Evolutionary conservation across 2,113 vertebrate species (phyloP).

Genomic region (Acinonyx jubatus): DNA sequence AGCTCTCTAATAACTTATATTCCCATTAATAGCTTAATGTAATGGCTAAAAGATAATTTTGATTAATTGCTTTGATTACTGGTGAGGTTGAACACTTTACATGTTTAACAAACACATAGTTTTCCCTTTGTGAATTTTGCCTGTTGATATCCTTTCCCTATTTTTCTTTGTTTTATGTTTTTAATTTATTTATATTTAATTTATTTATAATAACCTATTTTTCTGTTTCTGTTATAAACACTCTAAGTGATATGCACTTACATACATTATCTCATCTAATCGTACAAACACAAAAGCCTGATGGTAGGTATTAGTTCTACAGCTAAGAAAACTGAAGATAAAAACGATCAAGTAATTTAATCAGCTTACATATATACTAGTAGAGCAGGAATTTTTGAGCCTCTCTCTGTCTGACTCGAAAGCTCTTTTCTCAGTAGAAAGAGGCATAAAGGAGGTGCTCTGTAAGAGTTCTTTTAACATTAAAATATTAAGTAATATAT

Average conservation of each 20-base stretch:
- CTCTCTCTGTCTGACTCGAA: neutral
- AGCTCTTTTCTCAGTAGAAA: neutral
- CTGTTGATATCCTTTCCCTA: neutral
- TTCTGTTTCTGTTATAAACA: neutral
- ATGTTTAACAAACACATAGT: neutral
- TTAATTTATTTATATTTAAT: neutral
- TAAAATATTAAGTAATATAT: neutral
- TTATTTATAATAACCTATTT: neutral
- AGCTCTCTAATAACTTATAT: neutral
- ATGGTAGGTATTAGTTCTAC: neutral
- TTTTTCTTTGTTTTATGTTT: neutral
- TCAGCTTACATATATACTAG: neutral
- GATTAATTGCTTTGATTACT: neutral
- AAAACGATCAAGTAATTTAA: neutral
- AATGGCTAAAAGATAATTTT: neutral
- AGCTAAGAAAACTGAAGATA: neutral
- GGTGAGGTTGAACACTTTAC: neutral
- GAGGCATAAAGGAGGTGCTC: neutral
- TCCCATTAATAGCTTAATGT: neutral
- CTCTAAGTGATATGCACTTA: neutral
- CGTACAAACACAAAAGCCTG: neutral
- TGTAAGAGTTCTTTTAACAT: neutral
- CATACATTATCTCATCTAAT: neutral
- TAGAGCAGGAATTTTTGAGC: neutral
- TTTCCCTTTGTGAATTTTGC: neutral